Percentiles rank a stretch among this genome's conserved stretches.
Evolutionary conservation across 1,140 invertebrate species (phyloP).

Genomic region (Lordiphosa stackelbergi): DNA sequence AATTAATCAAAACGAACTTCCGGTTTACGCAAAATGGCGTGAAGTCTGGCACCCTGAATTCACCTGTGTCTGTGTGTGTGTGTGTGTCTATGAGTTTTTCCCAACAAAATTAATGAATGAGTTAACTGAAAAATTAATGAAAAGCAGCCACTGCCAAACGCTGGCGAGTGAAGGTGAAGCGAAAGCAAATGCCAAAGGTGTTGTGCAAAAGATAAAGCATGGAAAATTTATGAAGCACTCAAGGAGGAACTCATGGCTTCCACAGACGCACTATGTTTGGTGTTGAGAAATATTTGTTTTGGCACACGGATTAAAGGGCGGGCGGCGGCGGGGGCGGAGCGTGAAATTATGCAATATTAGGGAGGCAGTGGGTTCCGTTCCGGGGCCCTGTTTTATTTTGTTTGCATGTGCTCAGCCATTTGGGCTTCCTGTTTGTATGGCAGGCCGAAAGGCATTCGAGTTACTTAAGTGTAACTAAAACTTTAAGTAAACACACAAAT

Average conservation of each 20-base stretch:
- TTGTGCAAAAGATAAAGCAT: conserved; percentile 71
- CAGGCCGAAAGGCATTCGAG: conserved; percentile 48
- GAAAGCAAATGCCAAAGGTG: conserved; percentile 57
- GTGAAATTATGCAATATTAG: conserved; percentile 71
- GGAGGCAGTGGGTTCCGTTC: conserved; percentile 8
- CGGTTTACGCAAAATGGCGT: conserved; percentile 76
- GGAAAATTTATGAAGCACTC: conserved; percentile 68
- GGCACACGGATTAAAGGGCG: conserved; percentile 27
- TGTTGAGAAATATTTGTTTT: conserved; percentile 71
- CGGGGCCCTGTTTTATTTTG: conserved; percentile 60
- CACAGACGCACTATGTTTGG: conserved; percentile 45
- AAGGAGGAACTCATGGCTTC: conserved; percentile 37
- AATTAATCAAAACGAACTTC: conserved; percentile 76
- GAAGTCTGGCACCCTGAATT: conserved; percentile 60
- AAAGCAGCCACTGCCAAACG: conserved; percentile 42
- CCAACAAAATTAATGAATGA: conserved; percentile 69
- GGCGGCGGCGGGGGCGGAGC: conserved; percentile 15
- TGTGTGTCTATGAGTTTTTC: conserved; percentile 41
- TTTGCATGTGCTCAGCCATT: conserved; percentile 66
- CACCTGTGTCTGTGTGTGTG: conserved; percentile 11
- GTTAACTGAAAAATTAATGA: conserved; percentile 76
- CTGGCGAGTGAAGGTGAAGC: conserved; percentile 24
- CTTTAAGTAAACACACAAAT: conserved; percentile 75
- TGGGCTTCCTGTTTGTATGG: conserved; percentile 53
- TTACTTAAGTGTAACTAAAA: conserved; percentile 75